Percentiles rank a stretch among this genome's conserved stretches.
Conservation (phyloP, 2,888 invertebrate genomes). For the Alviniconcha strummeri region DNA sequence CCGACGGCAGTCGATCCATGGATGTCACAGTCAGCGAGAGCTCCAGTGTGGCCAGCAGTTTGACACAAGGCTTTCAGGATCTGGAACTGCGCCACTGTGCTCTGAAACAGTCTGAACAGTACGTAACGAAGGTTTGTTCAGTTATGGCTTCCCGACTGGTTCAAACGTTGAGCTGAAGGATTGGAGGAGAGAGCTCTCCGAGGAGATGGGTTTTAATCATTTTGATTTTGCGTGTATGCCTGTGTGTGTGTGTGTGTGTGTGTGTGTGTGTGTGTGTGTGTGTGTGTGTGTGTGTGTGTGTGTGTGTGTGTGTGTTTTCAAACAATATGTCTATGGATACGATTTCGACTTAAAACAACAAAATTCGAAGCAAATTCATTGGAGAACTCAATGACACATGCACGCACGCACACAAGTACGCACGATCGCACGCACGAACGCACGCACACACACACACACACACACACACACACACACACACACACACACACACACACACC, state of each 20-base stretch:
- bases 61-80: conserved; percentile 88
- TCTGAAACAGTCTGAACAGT: conserved; percentile 78
- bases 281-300: too few species aligned
- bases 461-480: neutral
- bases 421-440: too few species aligned
- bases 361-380: too few species aligned
- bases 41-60: conserved; percentile 83
- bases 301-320: too few species aligned
- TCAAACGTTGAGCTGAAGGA: too few species aligned
- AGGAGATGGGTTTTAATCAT: neutral
- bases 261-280: neutral
- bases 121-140: too few species aligned
- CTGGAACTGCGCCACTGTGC: conserved; percentile 92
- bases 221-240: conserved; percentile 10
- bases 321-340: too few species aligned
- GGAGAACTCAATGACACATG: too few species aligned
- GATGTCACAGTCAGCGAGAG: conserved; percentile 92
- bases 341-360: too few species aligned
- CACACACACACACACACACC: neutral
- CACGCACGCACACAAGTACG: too few species aligned
- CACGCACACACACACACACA: neutral
- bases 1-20: conserved; percentile 86
- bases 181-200: too few species aligned
- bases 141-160: too few species aligned
- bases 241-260: conserved; percentile 10